phyloP scores from a whole-genome alignment of 2,888 invertebrate genomes.

The Poecilus cupreus region DNA sequence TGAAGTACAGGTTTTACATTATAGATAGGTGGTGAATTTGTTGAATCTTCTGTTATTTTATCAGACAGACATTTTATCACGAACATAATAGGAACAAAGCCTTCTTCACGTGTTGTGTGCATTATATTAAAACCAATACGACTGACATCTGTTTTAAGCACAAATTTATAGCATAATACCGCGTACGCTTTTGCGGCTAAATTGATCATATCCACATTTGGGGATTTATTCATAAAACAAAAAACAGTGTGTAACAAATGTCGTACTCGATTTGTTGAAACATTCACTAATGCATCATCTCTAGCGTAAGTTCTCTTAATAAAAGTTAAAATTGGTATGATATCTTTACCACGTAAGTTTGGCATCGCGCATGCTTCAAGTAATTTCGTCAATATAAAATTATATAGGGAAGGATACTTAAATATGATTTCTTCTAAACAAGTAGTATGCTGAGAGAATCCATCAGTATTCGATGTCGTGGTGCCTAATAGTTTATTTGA shows the following conservation, averaged over 20 bases:
- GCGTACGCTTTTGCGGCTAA: conserved; percentile 5
- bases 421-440: conserved; percentile 38
- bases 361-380: neutral
- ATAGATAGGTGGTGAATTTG: neutral
- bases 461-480: neutral
- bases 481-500: conserved; percentile 17
- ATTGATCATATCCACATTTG: neutral
- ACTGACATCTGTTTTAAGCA: neutral
- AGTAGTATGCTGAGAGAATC: neutral
- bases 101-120: neutral
- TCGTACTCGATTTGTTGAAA: neutral
- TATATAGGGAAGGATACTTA: neutral
- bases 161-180: neutral
- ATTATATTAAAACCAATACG: neutral
- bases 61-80: neutral
- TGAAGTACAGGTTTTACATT: neutral
- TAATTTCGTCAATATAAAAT: neutral
- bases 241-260: neutral
- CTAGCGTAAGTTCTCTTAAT: conserved; percentile 4
- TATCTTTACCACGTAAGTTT: neutral
- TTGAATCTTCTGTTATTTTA: neutral
- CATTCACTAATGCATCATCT: neutral
- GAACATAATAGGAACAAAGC: neutral
- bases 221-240: neutral
- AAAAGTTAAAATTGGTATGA: conserved; percentile 33